phyloP scores from a whole-genome alignment of 2,888 invertebrate genomes.

The Phyllotreta cruciferae region DNA sequence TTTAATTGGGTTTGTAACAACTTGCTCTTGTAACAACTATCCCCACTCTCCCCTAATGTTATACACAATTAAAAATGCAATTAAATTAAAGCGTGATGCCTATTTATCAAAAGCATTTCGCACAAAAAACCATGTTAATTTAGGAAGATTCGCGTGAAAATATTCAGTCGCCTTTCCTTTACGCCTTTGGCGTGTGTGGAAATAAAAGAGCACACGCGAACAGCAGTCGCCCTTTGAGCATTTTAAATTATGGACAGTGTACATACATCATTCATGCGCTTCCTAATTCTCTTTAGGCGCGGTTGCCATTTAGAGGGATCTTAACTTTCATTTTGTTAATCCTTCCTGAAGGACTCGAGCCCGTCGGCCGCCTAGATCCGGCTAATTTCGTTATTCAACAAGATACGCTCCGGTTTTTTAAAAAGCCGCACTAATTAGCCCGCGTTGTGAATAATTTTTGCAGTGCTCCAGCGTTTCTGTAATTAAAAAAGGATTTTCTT shows the following conservation, averaged over 20 bases:
- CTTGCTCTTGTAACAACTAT: too few relatives aligned
- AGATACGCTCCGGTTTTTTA: conserved; percentile 3
- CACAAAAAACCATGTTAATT: not conserved
- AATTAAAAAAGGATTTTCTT: conserved; percentile 11
- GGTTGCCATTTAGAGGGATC: conserved; percentile 28
- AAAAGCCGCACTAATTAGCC: conserved; percentile 10
- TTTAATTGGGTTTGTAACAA: too few relatives aligned
- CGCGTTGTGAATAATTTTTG: conserved; percentile 12
- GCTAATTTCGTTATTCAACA: conserved; percentile 17
- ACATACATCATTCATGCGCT: conserved; percentile 39
- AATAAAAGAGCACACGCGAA: conserved; percentile 30
- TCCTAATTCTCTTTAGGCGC: conserved; percentile 32
- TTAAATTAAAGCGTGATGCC: too few relatives aligned
- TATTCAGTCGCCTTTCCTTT: not conserved
- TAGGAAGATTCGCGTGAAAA: not conserved
- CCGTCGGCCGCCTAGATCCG: not conserved
- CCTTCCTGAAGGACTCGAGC: conserved; percentile 18
- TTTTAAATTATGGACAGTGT: conserved; percentile 38
- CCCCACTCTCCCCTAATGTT: too few relatives aligned
- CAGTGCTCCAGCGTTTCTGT: conserved; percentile 3
- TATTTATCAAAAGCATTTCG: not conserved
- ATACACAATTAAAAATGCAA: too few relatives aligned
- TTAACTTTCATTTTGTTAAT: conserved; percentile 27
- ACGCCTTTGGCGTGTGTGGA: conserved; percentile 26
- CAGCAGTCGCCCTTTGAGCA: conserved; percentile 34